These are phyloP conservation scores for Thyatira batis DNA, from an alignment of 2,888 invertebrate species.

Conservation along the genomic window DNA sequence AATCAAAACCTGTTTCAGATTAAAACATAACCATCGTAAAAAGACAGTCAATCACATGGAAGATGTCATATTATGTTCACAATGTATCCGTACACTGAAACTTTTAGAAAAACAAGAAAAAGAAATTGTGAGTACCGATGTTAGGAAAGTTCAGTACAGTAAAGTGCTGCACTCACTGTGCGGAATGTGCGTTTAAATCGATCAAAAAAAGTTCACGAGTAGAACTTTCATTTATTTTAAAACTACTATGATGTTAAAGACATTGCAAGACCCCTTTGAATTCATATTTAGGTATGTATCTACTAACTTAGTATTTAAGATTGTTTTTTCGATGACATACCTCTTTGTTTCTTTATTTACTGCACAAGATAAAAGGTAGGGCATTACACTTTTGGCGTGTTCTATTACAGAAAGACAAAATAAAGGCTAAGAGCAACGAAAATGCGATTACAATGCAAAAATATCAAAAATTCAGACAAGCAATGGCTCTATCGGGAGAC, in stretches of 20 bases:
- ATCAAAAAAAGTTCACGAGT: not conserved
- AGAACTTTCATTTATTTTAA: not conserved
- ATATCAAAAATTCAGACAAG: slow-evolving; percentile 69
- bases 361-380: no score
- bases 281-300: not conserved
- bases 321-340: no score
- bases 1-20: slow-evolving; percentile 50
- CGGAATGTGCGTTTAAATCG: slow-evolving; percentile 17
- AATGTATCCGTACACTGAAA: slow-evolving; percentile 64
- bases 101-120: slow-evolving; percentile 73
- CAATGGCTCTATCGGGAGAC: slow-evolving; percentile 71
- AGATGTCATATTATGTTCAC: slow-evolving; percentile 69
- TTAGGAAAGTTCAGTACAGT: slow-evolving; percentile 3
- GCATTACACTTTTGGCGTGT: slow-evolving; percentile 12
- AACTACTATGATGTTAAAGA: no score
- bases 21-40: slow-evolving; percentile 74
- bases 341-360: not conserved
- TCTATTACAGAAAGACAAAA: slow-evolving; percentile 66
- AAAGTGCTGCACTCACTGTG: slow-evolving; percentile 16
- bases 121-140: slow-evolving; percentile 62
- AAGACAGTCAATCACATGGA: slow-evolving; percentile 76
- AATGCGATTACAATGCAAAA: slow-evolving; percentile 52
- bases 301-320: no score
- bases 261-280: no score
- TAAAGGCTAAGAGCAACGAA: slow-evolving; percentile 56